A percentile compares a stretch with the other conserved stretches of the same genome.
phyloP scores from a whole-genome alignment of 2,113 vertebrate genomes.

The Regulus satrapa region DNA sequence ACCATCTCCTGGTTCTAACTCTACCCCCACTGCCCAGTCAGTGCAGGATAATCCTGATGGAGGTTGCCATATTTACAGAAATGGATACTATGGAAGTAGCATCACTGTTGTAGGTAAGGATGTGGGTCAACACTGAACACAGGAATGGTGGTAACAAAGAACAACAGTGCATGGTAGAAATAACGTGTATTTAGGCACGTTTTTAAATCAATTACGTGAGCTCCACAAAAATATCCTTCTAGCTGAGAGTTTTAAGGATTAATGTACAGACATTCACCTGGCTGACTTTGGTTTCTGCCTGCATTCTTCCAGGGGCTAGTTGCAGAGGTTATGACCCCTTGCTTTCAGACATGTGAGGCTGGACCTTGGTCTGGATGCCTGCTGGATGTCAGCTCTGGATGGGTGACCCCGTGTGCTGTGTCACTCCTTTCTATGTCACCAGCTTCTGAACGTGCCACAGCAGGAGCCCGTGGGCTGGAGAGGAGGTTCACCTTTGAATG shows the following conservation, averaged over 20 bases:
- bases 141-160: neutral
- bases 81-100: slow-evolving; percentile 75
- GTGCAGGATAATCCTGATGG: slow-evolving; percentile 7
- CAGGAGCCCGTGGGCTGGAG: neutral
- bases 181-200: neutral
- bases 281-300: neutral
- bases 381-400: too few species aligned
- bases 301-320: neutral
- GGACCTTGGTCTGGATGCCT: neutral
- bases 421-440: neutral
- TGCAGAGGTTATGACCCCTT: neutral
- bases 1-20: neutral
- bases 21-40: neutral
- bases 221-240: neutral
- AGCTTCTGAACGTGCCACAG: neutral
- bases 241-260: neutral
- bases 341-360: neutral
- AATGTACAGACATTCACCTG: neutral
- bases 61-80: slow-evolving; percentile 79
- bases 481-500: neutral
- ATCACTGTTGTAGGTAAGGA: slow-evolving; percentile 83
- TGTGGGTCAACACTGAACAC: neutral
- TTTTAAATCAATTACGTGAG: neutral
- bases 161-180: neutral
- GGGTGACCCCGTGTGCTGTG: neutral